phyloP scores from a whole-genome alignment of 2,888 invertebrate genomes.

The Andrena dorsata region DNA sequence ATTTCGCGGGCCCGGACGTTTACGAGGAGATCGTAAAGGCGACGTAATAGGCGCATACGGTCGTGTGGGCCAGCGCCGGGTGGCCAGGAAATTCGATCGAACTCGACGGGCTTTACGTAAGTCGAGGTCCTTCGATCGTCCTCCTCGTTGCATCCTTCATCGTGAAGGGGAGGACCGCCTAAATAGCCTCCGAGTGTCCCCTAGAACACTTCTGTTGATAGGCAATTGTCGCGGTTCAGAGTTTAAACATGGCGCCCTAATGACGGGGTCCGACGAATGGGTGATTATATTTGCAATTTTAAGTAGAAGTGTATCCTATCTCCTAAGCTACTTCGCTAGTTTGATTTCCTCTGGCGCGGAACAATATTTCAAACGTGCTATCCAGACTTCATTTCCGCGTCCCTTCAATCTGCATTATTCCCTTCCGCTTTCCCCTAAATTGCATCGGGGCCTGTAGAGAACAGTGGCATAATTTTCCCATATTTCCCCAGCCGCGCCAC shows the following conservation, averaged over 20 bases:
- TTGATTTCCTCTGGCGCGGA: not conserved
- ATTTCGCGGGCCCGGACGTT: conserved; percentile 77
- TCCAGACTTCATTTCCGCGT: not conserved
- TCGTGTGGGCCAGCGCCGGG: conserved; percentile 51
- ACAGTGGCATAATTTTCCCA: conserved; percentile 32
- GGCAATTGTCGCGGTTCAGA: not conserved
- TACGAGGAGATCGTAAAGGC: conserved; percentile 81
- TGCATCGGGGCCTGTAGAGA: not conserved
- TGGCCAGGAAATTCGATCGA: conserved; percentile 74
- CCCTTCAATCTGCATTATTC: conserved; percentile 5
- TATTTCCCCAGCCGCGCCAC: conserved; percentile 15
- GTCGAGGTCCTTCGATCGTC: conserved; percentile 65
- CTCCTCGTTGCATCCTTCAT: conserved; percentile 14
- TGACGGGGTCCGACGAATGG: not conserved
- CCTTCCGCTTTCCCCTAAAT: conserved; percentile 9
- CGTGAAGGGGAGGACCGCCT: not conserved
- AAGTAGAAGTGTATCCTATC: no score
- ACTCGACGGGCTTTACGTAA: conserved; percentile 71
- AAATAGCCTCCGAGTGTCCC: not conserved
- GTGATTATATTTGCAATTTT: no score
- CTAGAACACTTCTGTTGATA: not conserved
- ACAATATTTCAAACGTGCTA: conserved; percentile 17
- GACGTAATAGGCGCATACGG: conserved; percentile 67
- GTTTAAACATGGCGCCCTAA: not conserved
- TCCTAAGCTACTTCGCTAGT: not conserved